Base-by-base conservation (phyloP, 2,888 invertebrate species). In the Cantharis lateralis region DNA sequence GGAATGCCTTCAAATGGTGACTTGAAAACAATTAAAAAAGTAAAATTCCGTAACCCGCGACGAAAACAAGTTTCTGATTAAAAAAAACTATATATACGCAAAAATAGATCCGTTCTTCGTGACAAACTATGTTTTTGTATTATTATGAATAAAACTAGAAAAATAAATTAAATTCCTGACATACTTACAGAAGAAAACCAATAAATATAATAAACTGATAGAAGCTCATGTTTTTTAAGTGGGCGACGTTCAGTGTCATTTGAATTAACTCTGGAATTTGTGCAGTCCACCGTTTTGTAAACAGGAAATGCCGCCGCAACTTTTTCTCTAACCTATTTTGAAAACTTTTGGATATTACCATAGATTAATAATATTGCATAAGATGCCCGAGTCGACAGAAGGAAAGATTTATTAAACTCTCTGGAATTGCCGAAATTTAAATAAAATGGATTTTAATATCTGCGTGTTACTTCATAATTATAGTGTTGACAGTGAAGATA, bases 271-370 rank as follows among this genome's bases (percentile, higher is more conserved):
- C 16, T 64, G 66, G 74, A 69, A 74, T 74, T 74, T 74, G 69
- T 74, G 69, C 24, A 61, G 69, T 62, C 61, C 32, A 48, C 70
- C 69, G 76, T 73, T 72, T 76, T 70, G 76, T 76, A 73, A 76
- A 76, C 76, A 76, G 76, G 76, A 76, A 72, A 76, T 70, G 64
- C 72, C 24, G 64, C 64, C 64, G 18, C 16, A n/a, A 20, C 20
- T 66, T 20, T 66, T 66, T 66, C n/a, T 66, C 20, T 13, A 24
- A 15, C 64, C 64, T 24, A 15, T 66, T 66, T 66, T 66, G 20
- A n/a, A 66, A 20, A 16, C n/a, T 48, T 48, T 48, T n/a, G 5
- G n/a, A 48, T 48, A 48, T 48, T 7, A 48, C 7, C 48, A 48
- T 48, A 48, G 48, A 48, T 48, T n/a, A 48, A 48, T 48, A 48